These are phyloP conservation scores for Sylvia borin DNA, from an alignment of 2,797 vertebrate genomes.

Conservation along the genomic window DNA sequence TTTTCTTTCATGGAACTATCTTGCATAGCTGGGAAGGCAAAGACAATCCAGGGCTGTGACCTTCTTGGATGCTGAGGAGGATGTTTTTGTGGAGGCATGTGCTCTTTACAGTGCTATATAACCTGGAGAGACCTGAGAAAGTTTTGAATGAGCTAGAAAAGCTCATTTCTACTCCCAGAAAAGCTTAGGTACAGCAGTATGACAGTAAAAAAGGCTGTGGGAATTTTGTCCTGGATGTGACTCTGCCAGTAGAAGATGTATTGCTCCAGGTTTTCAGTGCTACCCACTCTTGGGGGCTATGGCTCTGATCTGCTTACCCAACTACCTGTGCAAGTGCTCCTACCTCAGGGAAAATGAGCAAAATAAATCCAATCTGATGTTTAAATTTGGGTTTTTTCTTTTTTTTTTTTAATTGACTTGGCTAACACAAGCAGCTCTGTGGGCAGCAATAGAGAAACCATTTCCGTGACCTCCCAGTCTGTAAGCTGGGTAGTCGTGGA, in stretches of 20 bases:
- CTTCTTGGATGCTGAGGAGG: neutral
- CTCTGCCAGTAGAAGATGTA: neutral
- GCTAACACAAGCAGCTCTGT: neutral
- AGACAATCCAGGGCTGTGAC: neutral
- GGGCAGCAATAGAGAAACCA: neutral
- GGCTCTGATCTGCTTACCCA: neutral
- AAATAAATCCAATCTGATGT: neutral
- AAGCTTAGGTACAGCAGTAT: neutral
- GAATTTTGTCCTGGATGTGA: neutral
- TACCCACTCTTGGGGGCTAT: neutral
- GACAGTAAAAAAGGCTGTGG: neutral
- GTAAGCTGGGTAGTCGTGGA: no score
- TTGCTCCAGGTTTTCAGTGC: neutral
- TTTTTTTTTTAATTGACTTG: neutral
- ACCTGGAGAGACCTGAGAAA: neutral
- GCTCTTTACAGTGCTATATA: accelerated
- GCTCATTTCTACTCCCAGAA: neutral
- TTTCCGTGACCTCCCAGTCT: neutral
- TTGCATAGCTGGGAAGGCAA: neutral
- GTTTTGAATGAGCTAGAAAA: neutral
- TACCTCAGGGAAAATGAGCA: neutral
- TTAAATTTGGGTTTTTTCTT: neutral
- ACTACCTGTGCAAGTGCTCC: neutral
- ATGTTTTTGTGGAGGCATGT: neutral
- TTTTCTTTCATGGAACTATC: neutral